A percentile compares a stretch with the other conserved stretches of the same genome.
These are phyloP conservation scores for Oophaga pumilio DNA, from an alignment of 2,113 vertebrate genomes.

Conservation along the genomic window DNA sequence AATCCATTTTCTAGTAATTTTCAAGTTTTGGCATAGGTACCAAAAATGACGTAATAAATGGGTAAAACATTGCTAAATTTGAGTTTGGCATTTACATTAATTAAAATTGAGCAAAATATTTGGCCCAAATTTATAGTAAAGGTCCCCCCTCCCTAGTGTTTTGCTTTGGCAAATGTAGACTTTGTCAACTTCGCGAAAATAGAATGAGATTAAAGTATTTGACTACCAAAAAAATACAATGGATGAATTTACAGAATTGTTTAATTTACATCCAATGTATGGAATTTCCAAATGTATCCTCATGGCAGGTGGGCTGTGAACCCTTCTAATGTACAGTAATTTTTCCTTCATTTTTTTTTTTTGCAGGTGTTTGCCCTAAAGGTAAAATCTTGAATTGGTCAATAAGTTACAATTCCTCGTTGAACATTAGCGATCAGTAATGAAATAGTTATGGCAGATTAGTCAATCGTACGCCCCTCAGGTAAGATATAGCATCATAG, in stretches of 20 bases:
- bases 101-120: no score
- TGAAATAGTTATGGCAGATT: slow-evolving; percentile 6
- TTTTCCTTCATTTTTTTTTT: not conserved
- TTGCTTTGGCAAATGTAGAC: not conserved
- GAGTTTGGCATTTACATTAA: no score
- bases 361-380: slow-evolving; percentile 11
- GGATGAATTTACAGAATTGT: no score
- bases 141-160: no score
- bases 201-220: not conserved
- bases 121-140: no score
- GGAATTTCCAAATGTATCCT: no score
- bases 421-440: not conserved
- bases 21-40: no score
- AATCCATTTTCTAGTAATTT: no score
- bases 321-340: not conserved
- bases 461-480: not conserved
- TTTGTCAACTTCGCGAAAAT: not conserved
- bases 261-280: no score
- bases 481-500: not conserved
- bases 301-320: no score
- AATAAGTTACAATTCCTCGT: slow-evolving; percentile 14
- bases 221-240: not conserved
- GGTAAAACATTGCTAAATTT: no score
- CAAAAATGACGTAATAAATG: no score
- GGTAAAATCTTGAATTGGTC: not conserved